phyloP scores from a whole-genome alignment of 2,113 vertebrate genomes.

The Castor canadensis region DNA sequence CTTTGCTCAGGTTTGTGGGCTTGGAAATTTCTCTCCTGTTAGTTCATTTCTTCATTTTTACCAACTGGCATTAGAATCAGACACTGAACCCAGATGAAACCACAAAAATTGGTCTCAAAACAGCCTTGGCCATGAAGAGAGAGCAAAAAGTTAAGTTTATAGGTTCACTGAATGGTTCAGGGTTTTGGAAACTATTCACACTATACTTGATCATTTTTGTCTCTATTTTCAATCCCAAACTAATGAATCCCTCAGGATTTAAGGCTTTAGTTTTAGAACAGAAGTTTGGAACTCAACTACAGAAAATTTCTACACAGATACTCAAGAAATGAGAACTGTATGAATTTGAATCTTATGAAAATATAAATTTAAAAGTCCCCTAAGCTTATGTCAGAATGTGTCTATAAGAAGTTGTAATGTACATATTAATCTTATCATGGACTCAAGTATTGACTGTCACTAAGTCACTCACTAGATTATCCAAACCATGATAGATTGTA shows the following conservation, averaged over 20 bases:
- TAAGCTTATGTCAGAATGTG: neutral
- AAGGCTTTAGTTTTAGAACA: conserved; percentile 19
- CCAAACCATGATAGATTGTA: neutral
- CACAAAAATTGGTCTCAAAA: conserved; percentile 61
- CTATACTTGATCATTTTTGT: neutral
- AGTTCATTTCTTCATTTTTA: conserved; percentile 58
- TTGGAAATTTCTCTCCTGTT: conserved; percentile 61
- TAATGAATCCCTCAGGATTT: conserved; percentile 12
- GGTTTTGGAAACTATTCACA: conserved; percentile 36
- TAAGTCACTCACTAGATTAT: neutral
- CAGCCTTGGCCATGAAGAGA: neutral
- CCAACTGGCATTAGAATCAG: conserved; percentile 47
- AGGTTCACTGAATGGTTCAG: conserved; percentile 32
- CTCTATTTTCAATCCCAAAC: conserved; percentile 30
- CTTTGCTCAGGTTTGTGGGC: conserved; percentile 54
- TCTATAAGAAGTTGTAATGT: neutral
- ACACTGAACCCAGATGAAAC: conserved; percentile 43
- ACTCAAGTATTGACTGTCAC: neutral
- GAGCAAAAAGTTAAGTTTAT: conserved; percentile 54
- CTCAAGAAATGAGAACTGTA: neutral
- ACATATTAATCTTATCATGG: neutral
- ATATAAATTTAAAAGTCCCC: neutral
- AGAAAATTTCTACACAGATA: neutral
- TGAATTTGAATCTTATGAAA: neutral
- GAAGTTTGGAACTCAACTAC: neutral